Conservation (phyloP, 2,888 invertebrate genomes). For the Anaspis maculata region DNA sequence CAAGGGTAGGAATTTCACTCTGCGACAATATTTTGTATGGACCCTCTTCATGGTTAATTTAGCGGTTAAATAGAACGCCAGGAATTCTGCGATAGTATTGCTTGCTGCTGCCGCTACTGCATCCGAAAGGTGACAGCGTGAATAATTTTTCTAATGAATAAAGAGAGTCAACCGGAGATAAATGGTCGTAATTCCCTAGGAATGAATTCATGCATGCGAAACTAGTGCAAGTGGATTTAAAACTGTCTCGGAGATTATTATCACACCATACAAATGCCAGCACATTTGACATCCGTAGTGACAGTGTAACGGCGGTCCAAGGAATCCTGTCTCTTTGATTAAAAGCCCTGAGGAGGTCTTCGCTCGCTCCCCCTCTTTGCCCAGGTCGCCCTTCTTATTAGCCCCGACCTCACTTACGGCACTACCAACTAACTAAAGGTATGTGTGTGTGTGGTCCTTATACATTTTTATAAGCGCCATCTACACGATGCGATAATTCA, state of each 20-base stretch:
- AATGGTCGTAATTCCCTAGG: slow-evolving; percentile 23
- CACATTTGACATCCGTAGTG: slow-evolving; percentile 29
- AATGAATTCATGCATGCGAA: slow-evolving; percentile 24
- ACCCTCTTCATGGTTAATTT: no score
- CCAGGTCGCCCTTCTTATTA: slow-evolving; percentile 18
- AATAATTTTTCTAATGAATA: slow-evolving; percentile 19
- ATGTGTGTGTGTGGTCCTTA: slow-evolving; percentile 6
- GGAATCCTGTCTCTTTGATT: slow-evolving; percentile 28
- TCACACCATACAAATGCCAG: slow-evolving; percentile 29
- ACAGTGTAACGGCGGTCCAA: slow-evolving; percentile 20
- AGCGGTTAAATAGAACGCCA: no score
- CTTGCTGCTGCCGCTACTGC: no score
- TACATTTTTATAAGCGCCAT: slow-evolving; percentile 9
- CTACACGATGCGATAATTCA: slow-evolving; percentile 11
- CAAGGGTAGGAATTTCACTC: no score
- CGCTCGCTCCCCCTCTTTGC: slow-evolving; percentile 17
- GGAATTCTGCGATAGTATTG: no score
- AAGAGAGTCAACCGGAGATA: slow-evolving; percentile 17
- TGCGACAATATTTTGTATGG: no score
- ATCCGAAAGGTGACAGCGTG: slow-evolving; percentile 7
- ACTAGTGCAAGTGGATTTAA: slow-evolving; percentile 25
- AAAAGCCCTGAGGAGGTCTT: slow-evolving; percentile 25
- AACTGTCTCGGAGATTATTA: slow-evolving; percentile 30
- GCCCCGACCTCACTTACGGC: no score
- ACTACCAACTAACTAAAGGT: slow-evolving; percentile 5